A percentile compares a stretch with the other conserved stretches of the same genome.
phyloP scores from a whole-genome alignment of 2,113 vertebrate species.

The Globicephala melas region DNA sequence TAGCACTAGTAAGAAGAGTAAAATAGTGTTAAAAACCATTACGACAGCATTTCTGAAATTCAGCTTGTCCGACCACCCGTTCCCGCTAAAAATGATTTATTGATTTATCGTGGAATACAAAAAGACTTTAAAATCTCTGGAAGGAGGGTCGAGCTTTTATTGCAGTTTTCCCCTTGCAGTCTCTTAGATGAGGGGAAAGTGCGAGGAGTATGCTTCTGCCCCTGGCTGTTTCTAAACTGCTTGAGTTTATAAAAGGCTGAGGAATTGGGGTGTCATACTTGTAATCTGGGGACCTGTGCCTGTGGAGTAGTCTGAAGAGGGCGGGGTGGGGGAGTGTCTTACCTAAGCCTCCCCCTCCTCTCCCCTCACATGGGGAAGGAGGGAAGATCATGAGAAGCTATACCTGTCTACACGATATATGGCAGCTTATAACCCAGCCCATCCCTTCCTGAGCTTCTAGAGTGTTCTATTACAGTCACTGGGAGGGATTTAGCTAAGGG shows the following conservation, averaged over 20 bases:
- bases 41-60: conserved; percentile 71
- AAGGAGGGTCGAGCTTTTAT: conserved; percentile 59
- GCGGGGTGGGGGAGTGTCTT: background rate
- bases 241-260: background rate
- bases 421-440: background rate
- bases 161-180: conserved; percentile 40
- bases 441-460: conserved; percentile 17
- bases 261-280: background rate
- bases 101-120: conserved; percentile 34
- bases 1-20: conserved; percentile 83
- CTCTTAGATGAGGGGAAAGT: conserved; percentile 54
- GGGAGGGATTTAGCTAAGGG: background rate
- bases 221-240: background rate
- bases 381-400: background rate
- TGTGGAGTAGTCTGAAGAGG: background rate
- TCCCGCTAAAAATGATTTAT: conserved; percentile 55
- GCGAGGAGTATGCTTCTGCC: conserved; percentile 25
- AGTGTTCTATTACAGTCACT: conserved; percentile 18
- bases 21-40: conserved; percentile 72
- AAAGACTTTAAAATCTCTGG: conserved; percentile 62
- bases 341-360: background rate
- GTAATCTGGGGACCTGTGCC: background rate
- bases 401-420: background rate
- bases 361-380: background rate
- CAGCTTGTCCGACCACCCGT: background rate